Percentiles rank a stretch among this genome's conserved stretches.
phyloP scores from a whole-genome alignment of 1,140 invertebrate species.

The Pseudomyrmex concolor region DNA sequence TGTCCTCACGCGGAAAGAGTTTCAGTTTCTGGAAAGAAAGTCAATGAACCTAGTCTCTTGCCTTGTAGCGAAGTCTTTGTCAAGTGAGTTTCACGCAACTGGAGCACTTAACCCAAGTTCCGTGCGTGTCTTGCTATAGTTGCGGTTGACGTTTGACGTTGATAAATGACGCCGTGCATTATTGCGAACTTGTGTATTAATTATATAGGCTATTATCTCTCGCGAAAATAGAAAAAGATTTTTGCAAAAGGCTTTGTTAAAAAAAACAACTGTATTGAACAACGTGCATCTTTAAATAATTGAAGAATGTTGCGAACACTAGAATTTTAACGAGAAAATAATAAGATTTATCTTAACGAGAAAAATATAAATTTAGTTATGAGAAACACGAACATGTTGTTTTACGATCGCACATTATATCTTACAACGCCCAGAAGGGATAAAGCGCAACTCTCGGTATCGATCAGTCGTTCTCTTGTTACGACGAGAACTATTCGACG shows the following conservation, averaged over 20 bases:
- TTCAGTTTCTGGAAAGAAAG: conserved; percentile 3
- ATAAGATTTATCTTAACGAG: too few species aligned
- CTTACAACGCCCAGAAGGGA: too few species aligned
- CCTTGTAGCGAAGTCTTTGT: conserved; percentile 3
- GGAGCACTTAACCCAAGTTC: conserved; percentile 40
- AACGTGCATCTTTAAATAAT: too few species aligned
- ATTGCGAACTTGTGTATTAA: conserved; percentile 55
- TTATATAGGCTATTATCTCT: conserved; percentile 27
- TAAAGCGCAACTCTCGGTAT: too few species aligned
- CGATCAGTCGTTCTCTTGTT: too few species aligned
- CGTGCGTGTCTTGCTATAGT: conserved; percentile 50
- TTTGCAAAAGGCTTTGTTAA: background rate
- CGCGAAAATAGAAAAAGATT: background rate
- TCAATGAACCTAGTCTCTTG: conserved; percentile 18
- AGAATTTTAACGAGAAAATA: too few species aligned
- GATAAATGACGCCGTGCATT: conserved; percentile 49
- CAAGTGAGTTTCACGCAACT: conserved; percentile 43
- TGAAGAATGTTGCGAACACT: too few species aligned
- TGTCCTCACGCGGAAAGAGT: background rate
- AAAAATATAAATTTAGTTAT: too few species aligned
- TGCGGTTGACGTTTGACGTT: conserved; percentile 48
- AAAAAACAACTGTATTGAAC: too few species aligned
- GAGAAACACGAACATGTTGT: too few species aligned
- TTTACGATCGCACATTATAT: too few species aligned
- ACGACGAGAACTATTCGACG: too few species aligned